Base-by-base conservation (phyloP, 2,113 vertebrate species). In the Collichthys lucidus region DNA sequence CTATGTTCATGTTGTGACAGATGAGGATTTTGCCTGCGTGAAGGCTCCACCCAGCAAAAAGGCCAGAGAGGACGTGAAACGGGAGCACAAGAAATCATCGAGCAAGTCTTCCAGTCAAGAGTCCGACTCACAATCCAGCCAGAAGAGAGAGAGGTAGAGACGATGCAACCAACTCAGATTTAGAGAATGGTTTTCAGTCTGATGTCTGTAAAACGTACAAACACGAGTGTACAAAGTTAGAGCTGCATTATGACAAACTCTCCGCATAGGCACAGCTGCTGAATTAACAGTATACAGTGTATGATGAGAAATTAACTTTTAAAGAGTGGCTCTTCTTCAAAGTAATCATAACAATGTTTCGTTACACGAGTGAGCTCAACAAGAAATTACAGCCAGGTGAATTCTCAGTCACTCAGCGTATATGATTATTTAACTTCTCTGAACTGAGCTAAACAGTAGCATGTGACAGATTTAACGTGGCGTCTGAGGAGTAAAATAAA, bases 1-100 rank as follows among this genome's bases (percentile, higher is more conserved):
- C 19, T 19, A 1, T 79, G 62, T 8, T 44, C 14, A 15, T 86
- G 24, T 29, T 74, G 31, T 66, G 63, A 78, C 82, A 96, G 96
- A 97, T 93, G 97, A 97, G 63, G 98, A 99, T 86, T 99, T 98
- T 93, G 92, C 96, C n/a, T 83, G 79, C 75, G 62, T 82, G 52
- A 93, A 89, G 77, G 89, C 87, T 80, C 95, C 96, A 69, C 94
- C 93, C 78, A 95, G 87, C 66, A 99, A 99, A 94, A 98, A 96
- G 82, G 60, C 91, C 35, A 95, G 92, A 84, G 93, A 88, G 11
- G 75, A 86, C 20, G 16, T 79, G 12, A 94, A 90, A 52, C 62
- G 93, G 35, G 95, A 93, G 80, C 89, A 86, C 67, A 92, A 80
- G 44, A 96, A 94, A 72, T 63, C 85, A 20, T 35, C 84, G 56